Base-by-base conservation (phyloP, 2,113 vertebrate genomes). In the Eurystomus gularis region DNA sequence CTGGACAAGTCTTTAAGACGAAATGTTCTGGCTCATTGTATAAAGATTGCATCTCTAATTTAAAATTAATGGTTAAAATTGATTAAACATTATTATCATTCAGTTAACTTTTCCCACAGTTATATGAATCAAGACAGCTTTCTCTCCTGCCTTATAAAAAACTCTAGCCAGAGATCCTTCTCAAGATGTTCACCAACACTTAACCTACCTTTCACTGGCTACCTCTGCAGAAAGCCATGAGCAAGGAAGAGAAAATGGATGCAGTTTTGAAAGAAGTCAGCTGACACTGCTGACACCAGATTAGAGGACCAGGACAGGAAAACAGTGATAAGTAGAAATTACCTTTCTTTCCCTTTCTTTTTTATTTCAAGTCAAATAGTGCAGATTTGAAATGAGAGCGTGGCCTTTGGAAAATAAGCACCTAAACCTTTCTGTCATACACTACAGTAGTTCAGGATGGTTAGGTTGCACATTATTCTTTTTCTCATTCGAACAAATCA, bases 401-500 rank as follows among this genome's bases (percentile, higher is more conserved):
- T 55, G 58, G 60, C 51, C 51, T 92, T 92, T 94, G 54, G 90
- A 94, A 95, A 97, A 96, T 82, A 87, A 96, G 64, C 78, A 88
- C 64, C 68, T 70, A 92, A 96, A 85, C 95, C 75, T 31, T 90
- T 96, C 66, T 91, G 70, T 79, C 80, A 44, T 70, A 82, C 10
- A 85, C 48, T 25, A n/a, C 25, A 65, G 55, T 68, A 58, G 54
- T 71, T 78, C 42, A 75, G 73, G 54, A 64, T 93, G 91, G 81
- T 70, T 88, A 54, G 37, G 76, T 42, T 93, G 66, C 65, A 72
- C 83, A 82, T 71, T 64, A 82, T 96, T 93, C 80, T 95, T 69
- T 89, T 72, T 90, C 75, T 76, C 78, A 49, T 54, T 96, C 16
- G 52, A 96, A 96, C 82, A 94, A 96, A 97, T 97, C 94, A 97